Base-by-base conservation (phyloP, 2,797 vertebrate genomes). In the Adrianichthys oophorus region DNA sequence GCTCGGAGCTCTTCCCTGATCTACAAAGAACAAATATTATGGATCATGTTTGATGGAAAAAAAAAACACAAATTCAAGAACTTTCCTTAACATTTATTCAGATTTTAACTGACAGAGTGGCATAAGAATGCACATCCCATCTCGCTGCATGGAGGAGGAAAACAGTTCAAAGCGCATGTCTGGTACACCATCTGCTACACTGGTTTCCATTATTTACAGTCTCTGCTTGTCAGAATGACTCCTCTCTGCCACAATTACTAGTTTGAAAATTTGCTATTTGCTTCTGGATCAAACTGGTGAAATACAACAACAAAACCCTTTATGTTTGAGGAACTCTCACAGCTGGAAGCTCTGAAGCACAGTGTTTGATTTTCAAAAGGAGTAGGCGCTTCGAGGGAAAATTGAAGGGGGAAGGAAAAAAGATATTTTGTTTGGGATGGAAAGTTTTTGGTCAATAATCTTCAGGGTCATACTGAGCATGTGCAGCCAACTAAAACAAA, bases 1-100 rank as follows among this genome's bases (percentile, higher is more conserved):
- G 94, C 94, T 18, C 95, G 92, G 58, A 99, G 93, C 76, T 97
- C 97, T 4, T 95, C 95, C 32, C 94, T 95, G 79, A 99, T 98
- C 97, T 99, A 69, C 43, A 72, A 42, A 64, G 26, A 62, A 62
- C 0, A 52, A 24, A 61, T 26, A 50, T 14, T 42, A 51, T 2
- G 19, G 41, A 40, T 62, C 13, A 48, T 21, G 15, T 12, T 2
- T 13, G 19, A 37, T 37, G 6, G 4, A 5, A 52, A 40, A 1
- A 48, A 54, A 32, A 1, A 48, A 12, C 29, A 32, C 1, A 37
- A 37, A 12, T 37, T 12, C 32, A 12, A 37, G 6, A 6, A 26
- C 26, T 7, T 26, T 26, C 26, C 5, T 7, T 37, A 13, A 12
- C 10, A 37, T 37, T 37, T 3, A 12, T 37, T 37, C 10, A 37